phyloP scores from a whole-genome alignment of 2,888 invertebrate genomes.

The Anoplius nigerrimus region DNA sequence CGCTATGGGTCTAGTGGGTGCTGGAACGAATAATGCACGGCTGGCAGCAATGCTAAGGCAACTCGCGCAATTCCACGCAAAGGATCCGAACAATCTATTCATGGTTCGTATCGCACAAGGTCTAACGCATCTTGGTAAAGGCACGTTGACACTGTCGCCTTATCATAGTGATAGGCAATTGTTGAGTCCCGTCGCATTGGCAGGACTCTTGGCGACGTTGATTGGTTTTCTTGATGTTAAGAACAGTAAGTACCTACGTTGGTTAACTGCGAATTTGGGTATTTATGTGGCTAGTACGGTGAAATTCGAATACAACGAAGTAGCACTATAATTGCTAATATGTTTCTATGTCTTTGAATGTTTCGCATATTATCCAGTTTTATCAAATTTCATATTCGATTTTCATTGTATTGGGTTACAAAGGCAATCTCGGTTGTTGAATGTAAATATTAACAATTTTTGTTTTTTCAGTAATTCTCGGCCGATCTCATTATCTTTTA shows the following conservation, averaged over 20 bases:
- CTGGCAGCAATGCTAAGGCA: conserved; percentile 98
- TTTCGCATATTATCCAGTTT: no score
- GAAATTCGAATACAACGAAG: no score
- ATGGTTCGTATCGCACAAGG: conserved; percentile 99
- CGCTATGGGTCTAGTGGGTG: conserved; percentile 97
- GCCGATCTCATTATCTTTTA: conserved; percentile 96
- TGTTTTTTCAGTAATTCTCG: conserved; percentile 84
- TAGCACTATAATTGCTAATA: no score
- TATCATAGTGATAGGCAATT: conserved; percentile 97
- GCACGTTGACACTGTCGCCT: conserved; percentile 96
- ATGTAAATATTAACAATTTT: neutral
- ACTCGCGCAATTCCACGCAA: conserved; percentile 97
- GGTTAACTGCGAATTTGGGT: no score
- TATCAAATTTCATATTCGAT: no score
- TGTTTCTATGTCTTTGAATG: no score
- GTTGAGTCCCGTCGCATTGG: conserved; percentile 96
- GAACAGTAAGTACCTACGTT: conserved; percentile 83
- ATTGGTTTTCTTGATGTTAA: conserved; percentile 98
- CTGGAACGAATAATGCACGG: conserved; percentile 91
- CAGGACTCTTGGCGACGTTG: conserved; percentile 94
- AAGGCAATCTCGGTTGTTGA: no score
- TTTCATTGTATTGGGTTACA: no score
- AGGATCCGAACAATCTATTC: conserved; percentile 97
- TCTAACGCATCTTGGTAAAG: conserved; percentile 98
- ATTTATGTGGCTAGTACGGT: no score